phyloP scores from a whole-genome alignment of 2,888 invertebrate genomes.

The Cynaeus angustus region DNA sequence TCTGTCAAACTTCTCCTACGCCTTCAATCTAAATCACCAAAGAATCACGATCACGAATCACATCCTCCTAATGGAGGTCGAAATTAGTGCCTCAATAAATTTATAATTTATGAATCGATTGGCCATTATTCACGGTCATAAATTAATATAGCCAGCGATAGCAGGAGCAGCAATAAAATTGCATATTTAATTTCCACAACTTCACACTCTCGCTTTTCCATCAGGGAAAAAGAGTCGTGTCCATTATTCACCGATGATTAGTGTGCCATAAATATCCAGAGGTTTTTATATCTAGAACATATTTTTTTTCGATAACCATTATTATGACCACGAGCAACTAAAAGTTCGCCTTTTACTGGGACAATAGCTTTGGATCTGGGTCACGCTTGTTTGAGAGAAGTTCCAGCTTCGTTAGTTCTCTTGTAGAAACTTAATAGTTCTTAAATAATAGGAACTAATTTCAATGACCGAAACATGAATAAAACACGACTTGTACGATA shows the following conservation, averaged over 20 bases:
- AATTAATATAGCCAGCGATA: conserved; percentile 35
- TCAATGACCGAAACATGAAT: too few relatives aligned
- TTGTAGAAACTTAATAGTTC: not conserved
- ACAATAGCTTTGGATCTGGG: conserved; percentile 17
- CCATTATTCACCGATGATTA: conserved; percentile 29
- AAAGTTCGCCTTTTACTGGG: conserved; percentile 18
- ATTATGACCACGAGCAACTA: conserved; percentile 26
- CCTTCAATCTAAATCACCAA: conserved; percentile 15
- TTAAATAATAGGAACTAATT: not conserved
- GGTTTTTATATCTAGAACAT: conserved; percentile 21
- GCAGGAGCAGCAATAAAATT: conserved; percentile 32
- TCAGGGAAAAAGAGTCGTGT: conserved; percentile 1
- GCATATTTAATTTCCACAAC: conserved; percentile 37
- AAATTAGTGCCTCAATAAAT: conserved; percentile 40
- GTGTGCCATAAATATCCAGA: conserved; percentile 19
- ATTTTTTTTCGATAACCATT: conserved; percentile 15
- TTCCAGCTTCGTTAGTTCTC: conserved; percentile 14
- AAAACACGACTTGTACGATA: too few relatives aligned
- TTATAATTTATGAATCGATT: conserved; percentile 33
- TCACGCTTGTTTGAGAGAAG: conserved; percentile 29
- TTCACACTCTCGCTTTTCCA: conserved; percentile 1
- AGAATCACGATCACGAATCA: conserved; percentile 21
- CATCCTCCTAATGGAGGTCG: conserved; percentile 28
- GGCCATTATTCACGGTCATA: conserved; percentile 34
- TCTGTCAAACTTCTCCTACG: too few relatives aligned